Percentiles rank a stretch among this genome's conserved stretches.
Conservation (phyloP, 2,888 invertebrate genomes). For the Drosophila sordidapex region DNA sequence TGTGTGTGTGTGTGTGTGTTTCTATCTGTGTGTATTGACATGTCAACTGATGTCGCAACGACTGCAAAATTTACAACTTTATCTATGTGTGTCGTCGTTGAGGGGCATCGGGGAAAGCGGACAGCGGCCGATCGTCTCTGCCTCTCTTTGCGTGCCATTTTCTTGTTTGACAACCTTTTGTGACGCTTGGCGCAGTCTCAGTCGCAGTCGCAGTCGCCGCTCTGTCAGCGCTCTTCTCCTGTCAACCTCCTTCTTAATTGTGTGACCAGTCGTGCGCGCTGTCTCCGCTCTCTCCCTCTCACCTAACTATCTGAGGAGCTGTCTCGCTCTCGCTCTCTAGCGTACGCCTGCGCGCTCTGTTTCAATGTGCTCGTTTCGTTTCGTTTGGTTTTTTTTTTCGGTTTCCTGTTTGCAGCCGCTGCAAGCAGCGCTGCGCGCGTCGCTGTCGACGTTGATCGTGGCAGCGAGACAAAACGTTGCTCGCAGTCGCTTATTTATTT, state of each 20-base stretch:
- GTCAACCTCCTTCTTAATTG: conserved; percentile 76
- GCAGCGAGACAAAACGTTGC: conserved; percentile 65
- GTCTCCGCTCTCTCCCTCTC: conserved; percentile 15
- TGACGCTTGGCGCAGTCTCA: conserved; percentile 33
- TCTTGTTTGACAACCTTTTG: conserved; percentile 80
- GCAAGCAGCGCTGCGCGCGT: conserved; percentile 40
- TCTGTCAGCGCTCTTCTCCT: conserved; percentile 48
- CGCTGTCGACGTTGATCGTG: conserved; percentile 70
- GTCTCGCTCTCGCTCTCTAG: conserved; percentile 23
- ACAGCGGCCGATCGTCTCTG: conserved; percentile 18
- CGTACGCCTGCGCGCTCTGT: conserved; percentile 14
- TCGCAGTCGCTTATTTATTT: conserved; percentile 78
- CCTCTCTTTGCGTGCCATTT: conserved; percentile 71
- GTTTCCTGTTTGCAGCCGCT: conserved; percentile 75
- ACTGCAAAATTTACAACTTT: conserved; percentile 77
- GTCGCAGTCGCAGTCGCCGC: conserved; percentile 29
- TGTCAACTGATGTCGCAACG: conserved; percentile 59
- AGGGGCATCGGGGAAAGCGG: conserved; percentile 6
- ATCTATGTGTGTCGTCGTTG: conserved; percentile 74
- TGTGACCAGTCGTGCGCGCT: conserved; percentile 58
- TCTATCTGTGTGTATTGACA: conserved; percentile 63
- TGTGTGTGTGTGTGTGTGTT: background rate
- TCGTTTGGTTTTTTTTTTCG: conserved; percentile 41
- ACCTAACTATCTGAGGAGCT: conserved; percentile 42
- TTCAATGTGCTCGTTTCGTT: conserved; percentile 41